Evolutionary conservation across 2,888 invertebrate species (phyloP).

Genomic region (Heliconius sara): DNA sequence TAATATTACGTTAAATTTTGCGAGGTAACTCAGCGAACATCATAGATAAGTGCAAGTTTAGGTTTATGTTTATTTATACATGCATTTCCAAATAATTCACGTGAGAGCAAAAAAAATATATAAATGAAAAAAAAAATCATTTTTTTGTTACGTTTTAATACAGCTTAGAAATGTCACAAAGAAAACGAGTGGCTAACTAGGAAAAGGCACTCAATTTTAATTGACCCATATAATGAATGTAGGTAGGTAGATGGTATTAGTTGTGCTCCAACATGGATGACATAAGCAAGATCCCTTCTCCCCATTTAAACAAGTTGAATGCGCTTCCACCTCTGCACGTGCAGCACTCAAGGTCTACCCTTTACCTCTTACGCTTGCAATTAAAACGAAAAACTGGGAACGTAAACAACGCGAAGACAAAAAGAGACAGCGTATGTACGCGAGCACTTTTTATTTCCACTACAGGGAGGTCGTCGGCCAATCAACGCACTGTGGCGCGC

Average conservation of each 20-base stretch:
- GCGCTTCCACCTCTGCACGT: constrained; percentile 73
- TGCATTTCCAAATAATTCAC: too few species aligned
- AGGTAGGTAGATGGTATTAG: constrained; percentile 50
- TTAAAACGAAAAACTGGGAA: constrained; percentile 82
- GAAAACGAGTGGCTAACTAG: constrained; percentile 33
- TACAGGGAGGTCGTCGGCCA: constrained; percentile 81
- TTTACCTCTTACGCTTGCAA: constrained; percentile 81
- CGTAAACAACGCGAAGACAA: constrained; percentile 59
- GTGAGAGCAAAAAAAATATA: not conserved
- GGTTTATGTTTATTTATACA: too few species aligned
- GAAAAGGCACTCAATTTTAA: constrained; percentile 47
- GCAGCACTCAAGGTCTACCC: constrained; percentile 82
- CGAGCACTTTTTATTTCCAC: constrained; percentile 82
- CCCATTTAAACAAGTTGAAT: constrained; percentile 77
- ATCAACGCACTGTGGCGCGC: constrained; percentile 79
- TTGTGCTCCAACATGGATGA: constrained; percentile 63
- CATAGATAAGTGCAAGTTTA: too few species aligned
- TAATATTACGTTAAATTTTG: too few species aligned
- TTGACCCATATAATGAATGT: constrained; percentile 55
- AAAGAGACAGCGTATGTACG: constrained; percentile 74
- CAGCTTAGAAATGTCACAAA: not conserved
- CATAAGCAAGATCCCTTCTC: constrained; percentile 70
- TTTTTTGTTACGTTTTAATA: not conserved
- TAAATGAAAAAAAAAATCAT: not conserved
- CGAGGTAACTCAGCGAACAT: too few species aligned